Conservation (phyloP, 1,140 invertebrate genomes). For the Pseudomyrmex gracilis region DNA sequence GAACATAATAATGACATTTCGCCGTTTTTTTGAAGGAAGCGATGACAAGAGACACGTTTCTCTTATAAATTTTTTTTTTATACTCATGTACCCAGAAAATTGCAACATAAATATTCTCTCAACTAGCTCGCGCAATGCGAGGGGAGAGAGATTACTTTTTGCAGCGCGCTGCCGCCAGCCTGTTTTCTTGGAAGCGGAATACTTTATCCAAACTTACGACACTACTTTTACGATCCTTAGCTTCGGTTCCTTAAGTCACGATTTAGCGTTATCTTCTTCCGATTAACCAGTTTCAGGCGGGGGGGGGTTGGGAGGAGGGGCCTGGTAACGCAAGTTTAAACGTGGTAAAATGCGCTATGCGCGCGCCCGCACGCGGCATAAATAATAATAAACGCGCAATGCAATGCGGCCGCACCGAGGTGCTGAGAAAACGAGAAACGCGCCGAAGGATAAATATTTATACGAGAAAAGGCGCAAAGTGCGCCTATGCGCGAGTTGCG, state of each 20-base stretch:
- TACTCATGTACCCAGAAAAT: too few relatives aligned
- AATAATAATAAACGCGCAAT: conserved; percentile 29
- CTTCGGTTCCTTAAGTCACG: too few relatives aligned
- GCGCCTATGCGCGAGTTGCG: neutral
- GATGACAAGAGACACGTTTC: too few relatives aligned
- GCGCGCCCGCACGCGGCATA: conserved; percentile 4
- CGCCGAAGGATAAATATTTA: conserved; percentile 40
- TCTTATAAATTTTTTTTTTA: too few relatives aligned
- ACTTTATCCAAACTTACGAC: conserved; percentile 3
- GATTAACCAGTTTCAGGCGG: neutral
- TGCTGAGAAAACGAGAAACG: neutral
- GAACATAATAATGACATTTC: too few relatives aligned
- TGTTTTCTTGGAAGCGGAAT: neutral
- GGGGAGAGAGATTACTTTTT: too few relatives aligned
- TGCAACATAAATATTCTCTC: neutral
- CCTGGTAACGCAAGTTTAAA: neutral
- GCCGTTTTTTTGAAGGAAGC: too few relatives aligned
- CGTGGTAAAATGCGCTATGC: neutral
- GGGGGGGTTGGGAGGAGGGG: too few relatives aligned
- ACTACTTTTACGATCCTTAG: neutral
- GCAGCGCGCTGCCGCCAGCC: too few relatives aligned
- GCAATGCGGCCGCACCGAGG: neutral
- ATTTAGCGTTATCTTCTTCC: neutral
- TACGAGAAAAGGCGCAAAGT: conserved; percentile 32
- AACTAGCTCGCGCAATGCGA: neutral